Evolutionary conservation across 2,113 vertebrate genomes (phyloP).

Genomic region (Microtus ochrogaster): DNA sequence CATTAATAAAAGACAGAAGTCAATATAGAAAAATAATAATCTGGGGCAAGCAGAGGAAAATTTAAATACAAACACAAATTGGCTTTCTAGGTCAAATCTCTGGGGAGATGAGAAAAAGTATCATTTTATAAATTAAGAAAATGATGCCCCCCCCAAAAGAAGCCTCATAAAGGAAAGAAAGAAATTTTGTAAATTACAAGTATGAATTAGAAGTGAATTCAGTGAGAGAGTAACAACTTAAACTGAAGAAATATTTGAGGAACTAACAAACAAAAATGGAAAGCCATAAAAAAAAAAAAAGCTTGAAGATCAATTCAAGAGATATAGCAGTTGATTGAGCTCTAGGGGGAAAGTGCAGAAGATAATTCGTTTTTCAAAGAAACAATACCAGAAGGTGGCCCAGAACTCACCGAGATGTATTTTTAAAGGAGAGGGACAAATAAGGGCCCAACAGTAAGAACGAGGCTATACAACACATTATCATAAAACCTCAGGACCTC

Average conservation of each 20-base stretch:
- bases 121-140: slow-evolving; percentile 9
- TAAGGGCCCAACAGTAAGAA: too few species aligned
- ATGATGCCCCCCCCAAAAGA: neutral
- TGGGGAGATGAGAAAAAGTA: neutral
- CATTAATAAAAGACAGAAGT: neutral
- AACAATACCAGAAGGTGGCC: neutral
- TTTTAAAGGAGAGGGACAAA: neutral
- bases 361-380: neutral
- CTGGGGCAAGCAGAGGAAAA: neutral
- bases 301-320: neutral
- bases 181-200: slow-evolving; percentile 37
- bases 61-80: neutral
- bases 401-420: neutral
- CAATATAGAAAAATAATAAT: slow-evolving; percentile 22
- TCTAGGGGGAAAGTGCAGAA: neutral
- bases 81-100: slow-evolving; percentile 20
- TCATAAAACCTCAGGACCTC: too few species aligned
- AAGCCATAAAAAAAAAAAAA: neutral
- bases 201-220: neutral
- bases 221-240: neutral
- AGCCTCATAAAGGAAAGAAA: slow-evolving; percentile 13
- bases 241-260: slow-evolving; percentile 19
- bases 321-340: neutral
- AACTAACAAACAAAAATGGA: slow-evolving; percentile 38
- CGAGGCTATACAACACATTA: too few species aligned